phyloP scores from a whole-genome alignment of 1,140 invertebrate genomes.

The Acromyrmex echinatior region DNA sequence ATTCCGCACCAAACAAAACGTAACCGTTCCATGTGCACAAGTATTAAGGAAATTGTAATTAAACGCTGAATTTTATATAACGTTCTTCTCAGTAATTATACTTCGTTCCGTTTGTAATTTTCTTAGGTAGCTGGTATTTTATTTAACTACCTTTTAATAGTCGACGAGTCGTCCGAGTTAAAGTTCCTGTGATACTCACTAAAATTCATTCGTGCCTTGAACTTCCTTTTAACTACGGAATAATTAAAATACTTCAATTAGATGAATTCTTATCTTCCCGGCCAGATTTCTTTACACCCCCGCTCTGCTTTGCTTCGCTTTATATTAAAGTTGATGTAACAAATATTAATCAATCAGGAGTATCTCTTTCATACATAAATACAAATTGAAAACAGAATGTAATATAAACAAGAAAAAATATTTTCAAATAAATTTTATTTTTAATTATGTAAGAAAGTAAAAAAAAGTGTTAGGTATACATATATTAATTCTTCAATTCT shows the following conservation, averaged over 20 bases:
- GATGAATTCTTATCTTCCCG: conserved; percentile 54
- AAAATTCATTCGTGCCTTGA: conserved; percentile 63
- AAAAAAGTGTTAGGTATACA: not conserved
- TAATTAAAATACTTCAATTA: conserved; percentile 77
- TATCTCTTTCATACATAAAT: not conserved
- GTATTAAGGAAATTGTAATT: conserved; percentile 54
- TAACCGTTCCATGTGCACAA: conserved; percentile 15
- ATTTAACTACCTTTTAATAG: conserved; percentile 65
- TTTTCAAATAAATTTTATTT: not conserved
- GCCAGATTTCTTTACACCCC: conserved; percentile 43
- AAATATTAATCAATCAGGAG: conserved; percentile 44
- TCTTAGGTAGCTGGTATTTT: conserved; percentile 60
- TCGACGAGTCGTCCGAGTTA: conserved; percentile 58
- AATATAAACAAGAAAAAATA: not conserved
- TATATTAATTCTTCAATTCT: not conserved
- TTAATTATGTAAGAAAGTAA: not conserved
- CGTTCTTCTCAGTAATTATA: conserved; percentile 57
- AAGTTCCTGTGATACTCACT: conserved; percentile 61
- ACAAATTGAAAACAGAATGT: not conserved
- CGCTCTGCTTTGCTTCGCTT: not conserved
- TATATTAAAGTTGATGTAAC: conserved; percentile 44
- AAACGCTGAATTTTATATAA: conserved; percentile 61
- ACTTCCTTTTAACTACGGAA: conserved; percentile 66
- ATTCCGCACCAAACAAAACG: not conserved
- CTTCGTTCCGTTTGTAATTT: conserved; percentile 60